Percentiles rank a stretch among this genome's conserved stretches.
Conservation (phyloP, 2,113 vertebrate genomes). For the human region GRCh38 chr9:28173501-28174000, state of each 20-base stretch:
- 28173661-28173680: not conserved
- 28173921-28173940: not conserved
- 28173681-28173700: not conserved
- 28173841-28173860: not conserved
- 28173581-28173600: not conserved
- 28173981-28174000: not conserved
- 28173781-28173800: not conserved
- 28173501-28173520: not conserved
- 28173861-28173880: conserved; percentile 44
- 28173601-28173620: not conserved
- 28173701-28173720: conserved; percentile 1
- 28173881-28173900: not conserved
- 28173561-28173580: not conserved
- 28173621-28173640: not conserved
- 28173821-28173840: not conserved
- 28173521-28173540: not conserved
- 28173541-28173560: not conserved
- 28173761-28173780: not conserved
- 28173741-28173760: conserved; percentile 12
- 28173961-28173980: not conserved
- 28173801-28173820: not conserved
- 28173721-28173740: not conserved
- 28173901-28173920: not conserved
- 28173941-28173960: not conserved
- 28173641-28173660: not conserved